Evolutionary conservation across 2,113 vertebrate genomes (phyloP).

Genomic region (Murina feae): DNA sequence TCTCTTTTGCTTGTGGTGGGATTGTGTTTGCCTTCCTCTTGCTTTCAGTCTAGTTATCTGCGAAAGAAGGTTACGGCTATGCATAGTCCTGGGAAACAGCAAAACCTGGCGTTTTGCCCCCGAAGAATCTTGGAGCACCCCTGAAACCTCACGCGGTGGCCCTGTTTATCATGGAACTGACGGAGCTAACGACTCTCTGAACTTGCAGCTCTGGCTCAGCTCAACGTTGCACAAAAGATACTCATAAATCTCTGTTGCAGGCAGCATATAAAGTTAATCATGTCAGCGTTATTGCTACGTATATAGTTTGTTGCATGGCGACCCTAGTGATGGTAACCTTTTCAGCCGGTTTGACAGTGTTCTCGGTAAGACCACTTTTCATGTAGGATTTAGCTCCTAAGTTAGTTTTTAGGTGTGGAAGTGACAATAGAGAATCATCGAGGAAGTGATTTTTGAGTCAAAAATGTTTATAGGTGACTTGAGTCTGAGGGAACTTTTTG

Average conservation of each 20-base stretch:
- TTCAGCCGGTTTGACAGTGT: background rate
- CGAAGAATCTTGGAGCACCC: background rate
- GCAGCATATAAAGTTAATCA: background rate
- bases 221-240: background rate
- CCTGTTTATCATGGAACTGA: background rate
- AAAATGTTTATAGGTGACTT: conserved; percentile 42
- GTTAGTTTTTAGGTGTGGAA: conserved; percentile 11
- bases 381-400: background rate
- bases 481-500: conserved; percentile 40
- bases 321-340: background rate
- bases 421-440: conserved; percentile 24
- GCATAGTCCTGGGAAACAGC: background rate
- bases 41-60: background rate
- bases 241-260: background rate
- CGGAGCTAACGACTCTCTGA: background rate
- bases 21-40: background rate
- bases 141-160: background rate
- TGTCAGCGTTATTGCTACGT: background rate
- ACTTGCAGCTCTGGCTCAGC: conserved; percentile 28
- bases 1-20: background rate
- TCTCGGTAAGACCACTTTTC: conserved; percentile 3
- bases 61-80: conserved; percentile 21
- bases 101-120: background rate
- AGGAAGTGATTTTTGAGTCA: conserved; percentile 50
- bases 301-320: background rate